Evolutionary conservation across 2,113 vertebrate genomes (phyloP).

Genomic region (Nerophis lumbriciformis): DNA sequence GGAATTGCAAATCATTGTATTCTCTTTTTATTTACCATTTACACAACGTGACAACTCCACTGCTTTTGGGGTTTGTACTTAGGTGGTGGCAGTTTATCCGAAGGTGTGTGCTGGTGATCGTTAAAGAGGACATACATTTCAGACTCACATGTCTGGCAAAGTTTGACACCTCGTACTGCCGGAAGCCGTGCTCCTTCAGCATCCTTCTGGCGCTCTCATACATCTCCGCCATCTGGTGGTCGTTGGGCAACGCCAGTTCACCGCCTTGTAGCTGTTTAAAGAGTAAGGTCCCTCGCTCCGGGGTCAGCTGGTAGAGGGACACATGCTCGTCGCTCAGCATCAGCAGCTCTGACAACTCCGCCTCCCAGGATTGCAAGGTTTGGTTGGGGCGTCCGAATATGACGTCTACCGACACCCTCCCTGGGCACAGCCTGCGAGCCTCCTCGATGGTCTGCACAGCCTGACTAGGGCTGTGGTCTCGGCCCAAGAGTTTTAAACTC

Average conservation of each 20-base stretch:
- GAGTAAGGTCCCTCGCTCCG: conserved; percentile 83
- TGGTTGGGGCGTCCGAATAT: conserved; percentile 87
- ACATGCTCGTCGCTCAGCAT: conserved; percentile 80
- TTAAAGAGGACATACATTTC: no score
- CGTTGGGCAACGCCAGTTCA: conserved; percentile 50
- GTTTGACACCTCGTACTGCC: conserved; percentile 94
- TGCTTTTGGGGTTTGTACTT: no score
- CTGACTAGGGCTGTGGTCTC: conserved; percentile 77
- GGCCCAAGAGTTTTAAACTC: conserved; percentile 77
- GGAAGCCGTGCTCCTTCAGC: conserved; percentile 72
- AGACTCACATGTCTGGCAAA: conserved; percentile 82
- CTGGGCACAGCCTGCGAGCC: conserved; percentile 74
- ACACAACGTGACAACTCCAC: no score
- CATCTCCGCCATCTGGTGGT: conserved; percentile 80
- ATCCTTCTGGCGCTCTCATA: conserved; percentile 70
- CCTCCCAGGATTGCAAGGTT: conserved; percentile 70
- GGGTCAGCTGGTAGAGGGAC: conserved; percentile 90
- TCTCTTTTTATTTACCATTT: no score
- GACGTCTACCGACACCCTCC: conserved; percentile 82
- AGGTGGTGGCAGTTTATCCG: no score
- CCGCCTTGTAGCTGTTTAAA: conserved; percentile 74
- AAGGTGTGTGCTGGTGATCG: no score
- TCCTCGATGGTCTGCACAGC: conserved; percentile 72
- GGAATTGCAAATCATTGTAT: no score
- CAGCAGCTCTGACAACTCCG: conserved; percentile 68